Evolutionary conservation across 2,888 invertebrate species (phyloP), one percentile per base, ranked within the genome.

Genomic region (Acrobasis suavella): DNA sequence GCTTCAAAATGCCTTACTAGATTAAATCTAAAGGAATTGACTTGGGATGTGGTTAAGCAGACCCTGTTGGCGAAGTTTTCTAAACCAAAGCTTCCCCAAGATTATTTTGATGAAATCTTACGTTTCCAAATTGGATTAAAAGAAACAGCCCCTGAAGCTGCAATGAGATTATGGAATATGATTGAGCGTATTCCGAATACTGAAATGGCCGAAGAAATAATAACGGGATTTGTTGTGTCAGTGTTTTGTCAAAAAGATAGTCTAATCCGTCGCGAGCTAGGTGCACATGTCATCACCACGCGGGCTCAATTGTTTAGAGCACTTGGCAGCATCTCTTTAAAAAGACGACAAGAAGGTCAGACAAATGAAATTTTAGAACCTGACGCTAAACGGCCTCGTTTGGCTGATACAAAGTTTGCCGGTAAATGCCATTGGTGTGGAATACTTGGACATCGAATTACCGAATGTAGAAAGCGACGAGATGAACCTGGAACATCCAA

Each of bases 1-100:
- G 73, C 71, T 5, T 68, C 71, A 9, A 16, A 69, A 2, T 72
- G 68, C 17, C 15, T 74, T 0, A 71, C 72, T n/a, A 68, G 69
- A 51, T 8, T 75, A 37, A 62, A 66, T 10, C 16, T 65, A 0
- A 17, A 64, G 0, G 50, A 68, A 16, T 37, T 74, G 1, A 59
- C 65, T 0, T 73, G 71, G 63, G 68, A 70, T 1, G 38, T 38
- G 38, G 17, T 50, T 6, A 50, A 50, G 10, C 17, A 50, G 17
- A 50, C 17, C 17, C 10, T 50, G 17, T 10, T 50, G 2, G 50
- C 50, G 1, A 50, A 16, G 9, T 50, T 50, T 10, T 16, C 9
- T 9, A 16, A 17, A 16, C 50, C 50, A 8, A 50, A 17, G 50
- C 17, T 50, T 3, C 5, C 10, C 9, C 50, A 50, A 10, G 50